Conservation (phyloP, 2,888 invertebrate species). For the Abscondita cerata region DNA sequence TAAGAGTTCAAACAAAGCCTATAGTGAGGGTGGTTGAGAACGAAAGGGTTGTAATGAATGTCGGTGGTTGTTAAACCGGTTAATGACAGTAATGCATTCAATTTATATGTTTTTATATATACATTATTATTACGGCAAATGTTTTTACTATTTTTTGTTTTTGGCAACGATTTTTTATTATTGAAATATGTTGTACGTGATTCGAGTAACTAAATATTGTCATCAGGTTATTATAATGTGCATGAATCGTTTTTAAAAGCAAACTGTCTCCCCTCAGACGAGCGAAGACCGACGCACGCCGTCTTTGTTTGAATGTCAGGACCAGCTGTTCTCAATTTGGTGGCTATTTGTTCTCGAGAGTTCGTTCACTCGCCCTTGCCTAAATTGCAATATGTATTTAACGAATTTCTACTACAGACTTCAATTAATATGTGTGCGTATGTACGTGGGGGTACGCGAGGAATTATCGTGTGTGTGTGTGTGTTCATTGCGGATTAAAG, state of each 20-base stretch:
- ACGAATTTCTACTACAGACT: constrained; percentile 44
- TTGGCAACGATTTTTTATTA: constrained; percentile 11
- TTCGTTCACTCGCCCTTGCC: constrained; percentile 37
- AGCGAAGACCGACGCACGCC: constrained; percentile 57
- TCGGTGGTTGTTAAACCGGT: constrained; percentile 32
- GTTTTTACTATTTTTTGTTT: constrained; percentile 9
- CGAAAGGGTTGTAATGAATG: constrained; percentile 32
- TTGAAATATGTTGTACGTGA: constrained; percentile 15
- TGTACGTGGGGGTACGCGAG: constrained; percentile 1
- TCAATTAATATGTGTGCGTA: constrained; percentile 34
- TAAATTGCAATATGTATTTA: constrained; percentile 46
- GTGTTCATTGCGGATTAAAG: constrained; percentile 23
- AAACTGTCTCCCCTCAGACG: constrained; percentile 55
- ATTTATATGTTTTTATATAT: constrained; percentile 25
- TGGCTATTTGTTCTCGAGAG: constrained; percentile 52
- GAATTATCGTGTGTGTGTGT: background rate
- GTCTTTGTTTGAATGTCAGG: constrained; percentile 62
- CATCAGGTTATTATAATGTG: constrained; percentile 30
- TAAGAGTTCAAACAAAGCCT: constrained; percentile 34
- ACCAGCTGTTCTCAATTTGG: constrained; percentile 60
- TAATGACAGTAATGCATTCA: constrained; percentile 33
- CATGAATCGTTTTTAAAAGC: constrained; percentile 34
- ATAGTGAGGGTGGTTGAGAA: constrained; percentile 30
- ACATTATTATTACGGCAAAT: constrained; percentile 5
- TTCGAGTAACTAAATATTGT: constrained; percentile 23